Percentiles rank a stretch among this genome's conserved stretches.
These are phyloP conservation scores for Plebejus anna DNA, from an alignment of 2,888 invertebrate genomes.

Conservation along the genomic window DNA sequence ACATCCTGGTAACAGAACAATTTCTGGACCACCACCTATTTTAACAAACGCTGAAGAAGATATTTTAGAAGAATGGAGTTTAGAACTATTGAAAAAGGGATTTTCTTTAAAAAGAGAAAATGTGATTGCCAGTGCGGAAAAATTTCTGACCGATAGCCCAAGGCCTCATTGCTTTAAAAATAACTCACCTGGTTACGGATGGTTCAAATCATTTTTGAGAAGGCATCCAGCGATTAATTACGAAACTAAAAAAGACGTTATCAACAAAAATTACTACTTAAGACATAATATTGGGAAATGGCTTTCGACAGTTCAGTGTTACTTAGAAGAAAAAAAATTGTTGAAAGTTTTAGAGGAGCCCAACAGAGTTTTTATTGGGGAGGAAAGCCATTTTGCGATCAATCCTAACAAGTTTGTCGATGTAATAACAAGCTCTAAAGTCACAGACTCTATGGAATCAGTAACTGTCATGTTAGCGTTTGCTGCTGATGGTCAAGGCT, in stretches of 20 bases:
- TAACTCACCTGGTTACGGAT: constrained; percentile 33
- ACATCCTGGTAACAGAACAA: no score
- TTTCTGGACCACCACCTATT: no score
- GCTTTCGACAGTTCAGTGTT: no score
- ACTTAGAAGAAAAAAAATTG: no score
- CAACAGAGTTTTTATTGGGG: no score
- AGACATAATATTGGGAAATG: no score
- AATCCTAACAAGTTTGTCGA: no score
- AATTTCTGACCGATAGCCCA: constrained; percentile 32
- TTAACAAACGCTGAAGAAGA: constrained; percentile 4
- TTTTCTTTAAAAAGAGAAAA: constrained; percentile 8
- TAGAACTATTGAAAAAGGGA: not conserved
- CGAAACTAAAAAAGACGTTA: not conserved
- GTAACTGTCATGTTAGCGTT: constrained; percentile 44
- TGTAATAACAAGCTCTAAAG: no score
- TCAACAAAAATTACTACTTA: no score
- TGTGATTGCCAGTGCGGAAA: constrained; percentile 22
- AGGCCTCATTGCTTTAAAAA: constrained; percentile 33
- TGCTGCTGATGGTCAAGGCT: constrained; percentile 40
- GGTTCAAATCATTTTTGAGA: not conserved
- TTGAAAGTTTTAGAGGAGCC: no score
- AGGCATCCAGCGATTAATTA: not conserved
- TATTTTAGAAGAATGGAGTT: no score
- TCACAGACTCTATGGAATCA: constrained; percentile 34
- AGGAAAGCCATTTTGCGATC: no score